These are phyloP conservation scores for Caenorhabditis sp. DNA, from an alignment of 2,888 invertebrate genomes.

Conservation along the genomic window DNA sequence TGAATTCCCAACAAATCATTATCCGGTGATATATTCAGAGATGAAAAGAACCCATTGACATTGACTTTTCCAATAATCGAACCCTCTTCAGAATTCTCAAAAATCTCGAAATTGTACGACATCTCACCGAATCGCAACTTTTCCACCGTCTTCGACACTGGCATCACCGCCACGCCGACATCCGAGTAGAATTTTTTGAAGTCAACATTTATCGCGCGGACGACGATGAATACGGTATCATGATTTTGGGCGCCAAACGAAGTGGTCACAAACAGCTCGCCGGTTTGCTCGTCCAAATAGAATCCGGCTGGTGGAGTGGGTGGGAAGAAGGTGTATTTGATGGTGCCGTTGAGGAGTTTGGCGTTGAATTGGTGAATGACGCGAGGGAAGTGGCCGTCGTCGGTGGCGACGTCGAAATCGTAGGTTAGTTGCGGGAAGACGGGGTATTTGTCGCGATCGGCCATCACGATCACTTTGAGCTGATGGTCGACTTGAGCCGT, in stretches of 20 bases:
- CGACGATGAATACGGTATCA: constrained; percentile 61
- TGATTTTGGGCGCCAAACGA: constrained; percentile 23
- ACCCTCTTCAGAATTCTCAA: constrained; percentile 57
- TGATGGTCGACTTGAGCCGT: constrained; percentile 47
- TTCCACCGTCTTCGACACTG: constrained; percentile 21
- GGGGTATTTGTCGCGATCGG: constrained; percentile 67
- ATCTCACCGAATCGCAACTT: constrained; percentile 56
- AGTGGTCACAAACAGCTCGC: constrained; percentile 46
- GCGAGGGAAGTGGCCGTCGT: constrained; percentile 46
- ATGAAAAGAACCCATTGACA: not conserved
- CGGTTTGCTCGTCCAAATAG: constrained; percentile 54
- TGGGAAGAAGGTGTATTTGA: constrained; percentile 59
- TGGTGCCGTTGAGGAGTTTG: constrained; percentile 32
- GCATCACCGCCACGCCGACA: constrained; percentile 58
- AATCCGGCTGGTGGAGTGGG: constrained; percentile 45
- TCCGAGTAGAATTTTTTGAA: constrained; percentile 64
- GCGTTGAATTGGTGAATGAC: constrained; percentile 50
- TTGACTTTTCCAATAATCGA: constrained; percentile 38
- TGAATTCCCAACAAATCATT: constrained; percentile 50
- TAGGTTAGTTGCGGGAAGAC: constrained; percentile 67
- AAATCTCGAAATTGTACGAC: constrained; percentile 59
- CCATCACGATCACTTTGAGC: constrained; percentile 64
- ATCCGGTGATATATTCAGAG: constrained; percentile 29
- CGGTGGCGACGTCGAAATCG: constrained; percentile 55
- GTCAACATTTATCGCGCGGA: constrained; percentile 61